Percentiles rank a stretch among this genome's conserved stretches.
phyloP scores from a whole-genome alignment of 2,797 vertebrate species.

The Pristis pectinata region DNA sequence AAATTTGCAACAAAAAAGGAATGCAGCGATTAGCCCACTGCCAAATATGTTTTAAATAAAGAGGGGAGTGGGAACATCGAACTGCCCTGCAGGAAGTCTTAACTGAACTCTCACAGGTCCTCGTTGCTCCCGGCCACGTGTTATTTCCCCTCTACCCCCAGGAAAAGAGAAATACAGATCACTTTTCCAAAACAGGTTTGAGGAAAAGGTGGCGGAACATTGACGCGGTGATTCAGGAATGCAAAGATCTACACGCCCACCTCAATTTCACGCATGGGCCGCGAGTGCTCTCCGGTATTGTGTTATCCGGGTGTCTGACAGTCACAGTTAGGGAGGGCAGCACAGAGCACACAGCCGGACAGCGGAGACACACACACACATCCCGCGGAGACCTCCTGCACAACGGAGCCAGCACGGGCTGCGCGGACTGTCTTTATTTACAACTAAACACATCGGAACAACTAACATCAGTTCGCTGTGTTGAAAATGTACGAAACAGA shows the following conservation, averaged over 20 bases:
- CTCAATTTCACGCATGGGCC: slow-evolving; percentile 53
- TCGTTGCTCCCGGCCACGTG: neutral
- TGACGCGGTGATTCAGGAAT: slow-evolving; percentile 90
- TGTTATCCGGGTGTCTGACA: slow-evolving; percentile 42
- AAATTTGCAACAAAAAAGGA: neutral
- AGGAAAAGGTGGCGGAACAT: slow-evolving; percentile 70
- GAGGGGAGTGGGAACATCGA: neutral
- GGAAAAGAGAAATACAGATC: too few species aligned
- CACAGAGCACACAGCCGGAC: slow-evolving; percentile 49
- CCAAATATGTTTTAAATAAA: neutral
- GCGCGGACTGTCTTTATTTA: too few species aligned
- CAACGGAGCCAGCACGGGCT: neutral
- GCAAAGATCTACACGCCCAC: slow-evolving; percentile 70
- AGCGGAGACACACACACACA: slow-evolving; percentile 49
- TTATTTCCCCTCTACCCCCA: neutral
- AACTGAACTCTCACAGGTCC: neutral
- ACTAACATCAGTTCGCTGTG: neutral
- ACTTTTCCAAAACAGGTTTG: slow-evolving; percentile 38
- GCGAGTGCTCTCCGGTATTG: slow-evolving; percentile 68
- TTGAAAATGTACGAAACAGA: slow-evolving; percentile 64
- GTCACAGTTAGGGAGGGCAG: slow-evolving; percentile 48
- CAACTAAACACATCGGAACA: neutral
- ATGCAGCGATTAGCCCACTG: neutral
- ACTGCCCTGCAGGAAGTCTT: neutral
- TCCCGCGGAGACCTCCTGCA: neutral